Base-by-base conservation (phyloP, 2,797 vertebrate genomes). In the Pangasius macronema region DNA sequence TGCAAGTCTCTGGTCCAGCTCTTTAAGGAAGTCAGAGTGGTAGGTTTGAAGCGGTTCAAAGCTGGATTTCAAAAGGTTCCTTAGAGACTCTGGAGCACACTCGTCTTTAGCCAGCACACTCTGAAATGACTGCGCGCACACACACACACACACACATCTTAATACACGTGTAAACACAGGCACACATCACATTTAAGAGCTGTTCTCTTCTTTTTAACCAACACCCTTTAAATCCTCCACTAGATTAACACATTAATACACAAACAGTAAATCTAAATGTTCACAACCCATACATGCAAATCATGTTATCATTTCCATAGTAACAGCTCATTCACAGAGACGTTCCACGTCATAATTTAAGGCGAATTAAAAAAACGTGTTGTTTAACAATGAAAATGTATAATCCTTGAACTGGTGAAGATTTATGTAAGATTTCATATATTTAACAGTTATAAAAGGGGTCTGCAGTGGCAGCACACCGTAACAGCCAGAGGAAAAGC, bases 31-130 rank as follows among this genome's bases (percentile, higher is more conserved):
- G 91, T 94, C 96, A 33, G 96, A 94, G 91, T 99, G 99, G 94
- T 98, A 99, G 91, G 96, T 98, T 96, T 98, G 96, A 92, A 99
- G 96, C 73, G 98, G 98, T 93, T 98, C 97, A 5, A 99, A 99
- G 92, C 96, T 97, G 70, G 97, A 96, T 93, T 97, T 97, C 90
- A 99, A 90, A 73, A 96, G 92, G 89, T 89, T 97, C 93, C 94
- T 98, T 93, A 99, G 91, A 46, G 96, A 93, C 87, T 99, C 98
- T 0, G 98, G 96, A 93, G 97, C 96, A 42, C 93, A 93, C 63
- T 99, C 97, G 5, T 99, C 97, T 91, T 97, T 96, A 87, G 91
- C 96, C 86, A 97, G 94, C 10, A 95, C 92, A 68, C 91, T 96
- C 94, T 98, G 98, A 91, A 99, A 97, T 93, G 97, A 98, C 99